Base-by-base conservation (phyloP, 2,113 vertebrate genomes). In the Nothocercus nigrocapillus region DNA sequence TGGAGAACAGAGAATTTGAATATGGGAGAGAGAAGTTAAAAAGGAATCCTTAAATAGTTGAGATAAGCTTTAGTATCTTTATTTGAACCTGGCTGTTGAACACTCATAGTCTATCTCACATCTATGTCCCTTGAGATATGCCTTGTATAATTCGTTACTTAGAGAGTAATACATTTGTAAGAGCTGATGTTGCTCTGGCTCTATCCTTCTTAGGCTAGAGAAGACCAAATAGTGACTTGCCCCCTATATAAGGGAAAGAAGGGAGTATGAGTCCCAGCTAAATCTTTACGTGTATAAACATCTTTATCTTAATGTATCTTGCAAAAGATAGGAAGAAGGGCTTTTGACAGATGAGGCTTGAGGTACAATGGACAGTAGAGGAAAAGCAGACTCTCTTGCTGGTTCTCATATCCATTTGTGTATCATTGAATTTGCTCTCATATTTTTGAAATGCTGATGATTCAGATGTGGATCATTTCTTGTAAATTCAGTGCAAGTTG, bases 61-160 rank as follows among this genome's bases (percentile, higher is more conserved):
- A 97, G 93, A 94, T 96, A 96, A 94, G 84, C 91, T 88, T 72
- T 53, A 91, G 78, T 66, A 91, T 82, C 89, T 94, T 72, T 94
- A 90, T 91, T 92, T 91, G 93, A 89, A 85, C 42, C 78, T 90
- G 74, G 64, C 86, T 79, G 69, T 61, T 90, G 89, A 97, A 89
- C 94, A 91, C 90, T 94, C 91, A 82, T 84, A 69, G 84, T 67
- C 67, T 93, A 84, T 90, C 95, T 93, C 53, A 32, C 58, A 94
- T 94, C 89, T 94, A 13, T 91, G 58, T 32, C 81, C 70, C 89
- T 90, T 89, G 62, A 95, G 91, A 93, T 72, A 93, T n/a, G 42
- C 34, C 24, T 94, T 7, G 5, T 62, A 91, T 89, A 89, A 94
- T 89, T 89, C 27, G 78, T 82, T 58, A 84, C 91, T 66, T 64